A percentile compares a stretch with the other conserved stretches of the same genome.
Evolutionary conservation across 2,888 invertebrate species (phyloP).

Genomic region (Conops quadrifasciatus): DNA sequence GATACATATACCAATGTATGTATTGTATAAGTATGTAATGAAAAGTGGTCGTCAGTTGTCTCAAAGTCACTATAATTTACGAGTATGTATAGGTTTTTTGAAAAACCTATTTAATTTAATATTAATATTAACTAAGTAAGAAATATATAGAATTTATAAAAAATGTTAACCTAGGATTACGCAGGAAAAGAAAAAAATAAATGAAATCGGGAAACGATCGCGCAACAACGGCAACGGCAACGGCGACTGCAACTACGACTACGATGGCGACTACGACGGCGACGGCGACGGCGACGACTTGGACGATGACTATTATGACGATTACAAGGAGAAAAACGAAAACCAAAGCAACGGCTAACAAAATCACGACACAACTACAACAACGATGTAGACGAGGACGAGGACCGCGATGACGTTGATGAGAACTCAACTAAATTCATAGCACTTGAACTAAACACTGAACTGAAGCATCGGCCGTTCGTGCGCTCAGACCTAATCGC

Average conservation of each 20-base stretch:
- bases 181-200: slow-evolving; percentile 14
- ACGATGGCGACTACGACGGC: neutral
- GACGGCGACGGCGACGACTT: neutral
- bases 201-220: slow-evolving; percentile 17
- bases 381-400: slow-evolving; percentile 19
- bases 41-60: neutral
- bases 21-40: neutral
- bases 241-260: neutral
- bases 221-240: slow-evolving; percentile 20
- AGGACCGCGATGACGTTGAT: slow-evolving; percentile 24
- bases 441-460: slow-evolving; percentile 42
- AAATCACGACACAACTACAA: slow-evolving; percentile 24
- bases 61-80: neutral
- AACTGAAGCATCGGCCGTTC: slow-evolving; percentile 23
- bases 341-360: slow-evolving; percentile 23
- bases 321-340: neutral
- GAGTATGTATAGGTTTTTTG: too few species aligned
- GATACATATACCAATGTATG: neutral
- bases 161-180: slow-evolving; percentile 24
- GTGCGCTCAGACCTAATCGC: slow-evolving; percentile 31
- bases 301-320: neutral
- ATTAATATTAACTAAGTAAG: neutral
- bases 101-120: too few species aligned
- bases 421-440: slow-evolving; percentile 38
- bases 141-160: neutral